Conservation (phyloP, 2,113 vertebrate genomes). For the Chaenogobius annularis region DNA sequence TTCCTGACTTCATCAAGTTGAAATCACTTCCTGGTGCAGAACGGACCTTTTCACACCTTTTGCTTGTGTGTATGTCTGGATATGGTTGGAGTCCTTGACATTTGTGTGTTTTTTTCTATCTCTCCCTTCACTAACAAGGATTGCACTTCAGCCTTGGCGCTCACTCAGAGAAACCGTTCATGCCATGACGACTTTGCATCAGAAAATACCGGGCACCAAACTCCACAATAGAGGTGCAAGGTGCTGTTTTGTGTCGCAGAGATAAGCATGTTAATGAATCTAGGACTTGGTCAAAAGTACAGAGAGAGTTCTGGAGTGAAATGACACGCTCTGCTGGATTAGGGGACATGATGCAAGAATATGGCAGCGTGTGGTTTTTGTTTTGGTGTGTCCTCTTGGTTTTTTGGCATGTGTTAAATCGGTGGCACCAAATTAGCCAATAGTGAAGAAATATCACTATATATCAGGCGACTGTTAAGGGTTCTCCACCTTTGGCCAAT, state of each 20-base stretch:
- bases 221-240: constrained; percentile 52
- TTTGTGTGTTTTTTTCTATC: constrained; percentile 37
- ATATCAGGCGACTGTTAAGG: neutral
- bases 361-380: constrained; percentile 9
- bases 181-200: constrained; percentile 53
- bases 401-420: neutral
- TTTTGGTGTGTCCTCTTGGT: constrained; percentile 10
- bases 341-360: constrained; percentile 3
- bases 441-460: neutral
- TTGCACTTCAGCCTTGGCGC: constrained; percentile 27
- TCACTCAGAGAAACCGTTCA: constrained; percentile 28
- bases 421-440: neutral
- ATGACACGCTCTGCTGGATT: constrained; percentile 15
- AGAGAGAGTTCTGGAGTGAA: constrained; percentile 22
- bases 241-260: constrained; percentile 52
- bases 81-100: constrained; percentile 57
- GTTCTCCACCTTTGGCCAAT: too few species aligned
- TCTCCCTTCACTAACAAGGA: constrained; percentile 27
- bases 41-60: constrained; percentile 11
- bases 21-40: constrained; percentile 49
- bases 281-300: constrained; percentile 37
- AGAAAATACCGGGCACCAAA: constrained; percentile 38
- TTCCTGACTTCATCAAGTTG: constrained; percentile 32
- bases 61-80: constrained; percentile 26
- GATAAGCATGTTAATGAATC: constrained; percentile 63